phyloP scores from a whole-genome alignment of 2,113 vertebrate species.

The Taxidea taxus region DNA sequence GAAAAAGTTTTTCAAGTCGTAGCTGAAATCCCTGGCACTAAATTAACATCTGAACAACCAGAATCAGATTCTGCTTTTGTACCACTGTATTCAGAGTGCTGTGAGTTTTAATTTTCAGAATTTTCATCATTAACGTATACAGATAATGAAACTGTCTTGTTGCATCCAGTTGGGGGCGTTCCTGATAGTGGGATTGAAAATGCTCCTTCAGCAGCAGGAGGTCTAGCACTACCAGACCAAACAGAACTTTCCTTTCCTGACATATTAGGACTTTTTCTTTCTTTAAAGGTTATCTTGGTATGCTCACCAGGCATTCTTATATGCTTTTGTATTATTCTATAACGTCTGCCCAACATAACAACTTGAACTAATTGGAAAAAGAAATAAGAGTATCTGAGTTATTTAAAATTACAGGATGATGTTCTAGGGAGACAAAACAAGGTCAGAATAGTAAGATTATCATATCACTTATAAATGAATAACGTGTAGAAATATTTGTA shows the following conservation, averaged over 20 bases:
- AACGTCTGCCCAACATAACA: conserved; percentile 45
- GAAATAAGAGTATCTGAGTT: conserved; percentile 42
- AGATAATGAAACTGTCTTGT: not conserved
- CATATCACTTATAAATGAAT: not conserved
- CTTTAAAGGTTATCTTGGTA: conserved; percentile 52
- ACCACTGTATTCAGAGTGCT: not conserved
- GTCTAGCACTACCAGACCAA: conserved; percentile 61
- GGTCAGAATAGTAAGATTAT: not conserved
- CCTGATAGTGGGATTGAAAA: conserved; percentile 52
- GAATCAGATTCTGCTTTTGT: conserved; percentile 21
- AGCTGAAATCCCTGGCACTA: not conserved
- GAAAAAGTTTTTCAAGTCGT: not conserved
- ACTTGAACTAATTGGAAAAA: conserved; percentile 66
- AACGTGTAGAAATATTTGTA: not conserved
- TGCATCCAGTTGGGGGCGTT: conserved; percentile 67
- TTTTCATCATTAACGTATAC: not conserved
- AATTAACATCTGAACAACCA: not conserved
- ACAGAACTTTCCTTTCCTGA: conserved; percentile 65
- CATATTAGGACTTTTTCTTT: not conserved
- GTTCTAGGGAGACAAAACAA: not conserved
- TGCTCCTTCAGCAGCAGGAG: conserved; percentile 40
- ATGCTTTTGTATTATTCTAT: conserved; percentile 55
- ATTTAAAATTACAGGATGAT: conserved; percentile 28
- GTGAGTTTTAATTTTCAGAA: not conserved
- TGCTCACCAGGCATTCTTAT: conserved; percentile 62